These are phyloP conservation scores for Chromobotia macracanthus DNA, from an alignment of 2,797 vertebrate species.

Conservation along the genomic window DNA sequence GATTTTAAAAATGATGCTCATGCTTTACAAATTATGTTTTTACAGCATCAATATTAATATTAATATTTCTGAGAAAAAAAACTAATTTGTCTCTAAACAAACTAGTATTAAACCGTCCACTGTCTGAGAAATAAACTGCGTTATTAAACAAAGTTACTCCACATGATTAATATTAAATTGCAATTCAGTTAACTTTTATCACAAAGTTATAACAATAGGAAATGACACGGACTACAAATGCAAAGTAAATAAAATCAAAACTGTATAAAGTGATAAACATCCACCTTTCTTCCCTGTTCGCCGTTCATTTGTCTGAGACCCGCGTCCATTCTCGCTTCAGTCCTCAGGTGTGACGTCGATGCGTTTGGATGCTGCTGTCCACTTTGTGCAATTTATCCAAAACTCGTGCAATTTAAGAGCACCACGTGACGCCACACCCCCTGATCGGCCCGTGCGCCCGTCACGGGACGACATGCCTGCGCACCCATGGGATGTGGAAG, in stretches of 20 bases:
- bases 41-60: not conserved
- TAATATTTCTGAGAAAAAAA: not conserved
- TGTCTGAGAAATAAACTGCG: not conserved
- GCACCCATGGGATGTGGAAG: slow-evolving; percentile 50
- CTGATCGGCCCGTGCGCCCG: slow-evolving; percentile 43
- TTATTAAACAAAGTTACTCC: not conserved
- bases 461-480: slow-evolving; percentile 63
- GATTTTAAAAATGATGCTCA: too few relatives aligned
- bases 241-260: not conserved
- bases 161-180: not conserved
- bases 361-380: slow-evolving; percentile 21
- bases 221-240: too few relatives aligned
- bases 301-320: slow-evolving; percentile 69
- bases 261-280: too few relatives aligned
- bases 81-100: too few relatives aligned
- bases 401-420: slow-evolving; percentile 56
- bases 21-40: not conserved
- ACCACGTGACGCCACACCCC: slow-evolving; percentile 73
- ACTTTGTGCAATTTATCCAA: slow-evolving; percentile 51
- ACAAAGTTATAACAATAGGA: too few relatives aligned
- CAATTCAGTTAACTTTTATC: not conserved
- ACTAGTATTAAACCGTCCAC: too few relatives aligned
- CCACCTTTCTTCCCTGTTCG: slow-evolving; percentile 49
- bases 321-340: slow-evolving; percentile 73
- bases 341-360: slow-evolving; percentile 32